Base-by-base conservation (phyloP, 1,140 invertebrate species). In the Eriocheir sinensis region DNA sequence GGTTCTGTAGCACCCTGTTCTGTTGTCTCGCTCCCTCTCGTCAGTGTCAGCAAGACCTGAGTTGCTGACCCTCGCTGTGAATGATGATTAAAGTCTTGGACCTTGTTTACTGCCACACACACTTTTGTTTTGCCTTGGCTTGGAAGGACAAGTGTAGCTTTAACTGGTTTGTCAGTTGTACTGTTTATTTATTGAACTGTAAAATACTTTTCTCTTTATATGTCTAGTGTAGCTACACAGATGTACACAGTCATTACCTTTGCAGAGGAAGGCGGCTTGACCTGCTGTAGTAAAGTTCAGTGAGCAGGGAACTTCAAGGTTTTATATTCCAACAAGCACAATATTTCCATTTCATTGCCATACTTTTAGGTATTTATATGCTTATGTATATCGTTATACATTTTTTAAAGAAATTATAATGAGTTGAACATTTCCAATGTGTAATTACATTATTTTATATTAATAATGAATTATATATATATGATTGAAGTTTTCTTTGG, bases 361-460 rank as follows among this genome's bases (percentile, higher is more conserved):
- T 81, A 34, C 72, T 32, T 36, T 27, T 6, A 90, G 21, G 89
- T 30, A 27, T 36, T 38, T 92, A 30, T 80, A 4, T 88, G 34
- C 36, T 60, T 32, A 40, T 93, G 89, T 80, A 34, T 79, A 80
- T 89, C 38, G n/a, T 88, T 32, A 79, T 36, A 40, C 92, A 60
- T 83, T 17, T 88, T 80, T 36, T 88, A 41, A 79, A 91, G 90
- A 92, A 94, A 40, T 90, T 94, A 48, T 91, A 83, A 89, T 94
- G 90, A 94, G 90, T 36, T 94, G 72, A 90, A 94, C 89, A 94
- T 94, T 94, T 94, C 94, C 94, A 94, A n/a, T 94, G 88, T 94
- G 90, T 94, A 93, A 89, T 90, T 90, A 92, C 89, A 94, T 94
- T 94, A 92, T 94, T 94, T 94, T 94, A 81, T 91, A 94, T 94